Base-by-base conservation (phyloP, 2,888 invertebrate genomes). In the Pimpla rufipes region DNA sequence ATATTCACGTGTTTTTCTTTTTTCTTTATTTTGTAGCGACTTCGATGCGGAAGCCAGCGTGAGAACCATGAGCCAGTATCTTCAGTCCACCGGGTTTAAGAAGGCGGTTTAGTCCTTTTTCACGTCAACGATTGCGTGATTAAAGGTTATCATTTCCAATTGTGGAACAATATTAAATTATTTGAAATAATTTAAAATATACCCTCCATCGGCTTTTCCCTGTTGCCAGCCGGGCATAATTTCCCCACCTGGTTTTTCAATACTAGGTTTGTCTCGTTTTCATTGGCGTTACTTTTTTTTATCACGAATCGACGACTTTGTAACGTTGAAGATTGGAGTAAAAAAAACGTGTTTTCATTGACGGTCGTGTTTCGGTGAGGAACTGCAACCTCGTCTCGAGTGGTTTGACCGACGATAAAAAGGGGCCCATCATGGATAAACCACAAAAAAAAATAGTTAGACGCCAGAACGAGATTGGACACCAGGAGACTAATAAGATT, bases 381-480 rank as follows among this genome's bases (percentile, higher is more conserved):
- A 73, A 47, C 29, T 5, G 40, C 37, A n/a, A 35, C 11, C 64
- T 23, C 50, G 62, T 47, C 18, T 11, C 10, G 50, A 23, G 67
- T 67, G 77, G 81, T 89, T 88, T 87, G 87, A 85, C 81, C 64
- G 83, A 77, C 87, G 87, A 74, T 89, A 88, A 89, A 88, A 88
- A 57, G 66, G 64, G 84, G 85, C 81, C 84, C 80, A 87, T 88
- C 84, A 86, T 80, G 81, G 75, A 83, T 68, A 79, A 45, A 47
- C 76, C 77, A 6, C 4, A 4, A 8, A 50, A 8, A 50, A 50
- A 50, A 50, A 18, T 18, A 16, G 18, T 16, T 5, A 50, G 18
- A 5, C 67, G 75, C 62, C 29, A 55, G 57, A 66, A 52, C 16
- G 52, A 42, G 21, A 40, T 42, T 80, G 42, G 18, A n/a, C n/a